Base-by-base conservation (phyloP, 2,797 vertebrate species). In the Falco cherrug region DNA sequence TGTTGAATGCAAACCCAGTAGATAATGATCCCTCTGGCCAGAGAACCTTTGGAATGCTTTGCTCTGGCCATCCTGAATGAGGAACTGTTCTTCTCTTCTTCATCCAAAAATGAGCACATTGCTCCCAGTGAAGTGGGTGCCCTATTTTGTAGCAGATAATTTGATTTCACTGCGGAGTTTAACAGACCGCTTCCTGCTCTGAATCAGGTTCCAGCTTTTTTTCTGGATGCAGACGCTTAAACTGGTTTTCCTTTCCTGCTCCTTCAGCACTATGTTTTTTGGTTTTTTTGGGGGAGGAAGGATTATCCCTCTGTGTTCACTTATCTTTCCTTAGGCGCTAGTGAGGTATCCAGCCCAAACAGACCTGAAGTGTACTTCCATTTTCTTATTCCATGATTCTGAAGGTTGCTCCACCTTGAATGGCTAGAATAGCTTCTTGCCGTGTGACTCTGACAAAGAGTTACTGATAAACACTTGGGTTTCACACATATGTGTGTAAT, bases 401-500 rank as follows among this genome's bases (percentile, higher is more conserved):
- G 50, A 54, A 76, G 37, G 26, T 28, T 67, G 5, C 17, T 77
- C 16, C 15, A 39, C 24, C 47, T 63, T 19, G 29, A 70, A 69
- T 5, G 14, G 45, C 54, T 78, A 10, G 48, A 96, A 21, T 4
- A 75, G 28, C 15, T 68, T 4, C 70, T 61, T 37, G 16, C 50
- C 63, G 5, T 26, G 31, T 50, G 64, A 45, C 39, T 86, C 53
- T 76, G 60, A 33, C 37, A 26, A 28, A 25, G 15, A 45, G 15
- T 10, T 60, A 12, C 10, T 41, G 65, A n/a, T 24, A 26, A 11
- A 43, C 10, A 10, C 24, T 29, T 3, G 13, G 24, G 12, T 51
- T 84, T 75, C 48, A 48, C 13, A 29, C 4, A 1, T 14, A 8
- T 5, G 50, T 0, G 0, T 37, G 11, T n/a, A n/a, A 17, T n/a